Evolutionary conservation across 2,797 vertebrate genomes (phyloP).

Genomic region (Rhinella marina): DNA sequence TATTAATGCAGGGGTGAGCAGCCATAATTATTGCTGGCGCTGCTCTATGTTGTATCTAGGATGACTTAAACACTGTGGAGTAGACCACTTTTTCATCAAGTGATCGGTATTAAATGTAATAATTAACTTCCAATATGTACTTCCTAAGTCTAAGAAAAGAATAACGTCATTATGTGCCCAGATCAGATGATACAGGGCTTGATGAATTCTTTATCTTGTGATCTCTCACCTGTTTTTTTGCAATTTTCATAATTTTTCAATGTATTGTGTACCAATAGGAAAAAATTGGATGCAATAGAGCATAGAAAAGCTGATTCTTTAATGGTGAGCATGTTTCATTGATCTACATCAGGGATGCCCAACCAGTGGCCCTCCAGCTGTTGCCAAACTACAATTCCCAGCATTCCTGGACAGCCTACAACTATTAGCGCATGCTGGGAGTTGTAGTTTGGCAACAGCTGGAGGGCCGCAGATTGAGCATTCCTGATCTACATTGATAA

Average conservation of each 20-base stretch:
- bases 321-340: neutral
- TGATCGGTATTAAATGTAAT: conserved; percentile 68
- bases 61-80: conserved; percentile 78
- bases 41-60: conserved; percentile 75
- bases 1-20: conserved; percentile 81
- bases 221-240: neutral
- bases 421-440: too few species aligned
- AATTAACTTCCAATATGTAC: conserved; percentile 24
- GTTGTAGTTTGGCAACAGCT: too few species aligned
- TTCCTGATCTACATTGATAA: neutral
- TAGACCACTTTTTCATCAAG: conserved; percentile 77
- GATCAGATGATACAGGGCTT: neutral
- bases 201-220: neutral
- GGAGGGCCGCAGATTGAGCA: too few species aligned
- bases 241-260: neutral
- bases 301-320: neutral
- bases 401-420: too few species aligned
- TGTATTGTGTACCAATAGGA: neutral
- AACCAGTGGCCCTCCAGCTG: too few species aligned
- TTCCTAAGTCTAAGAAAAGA: neutral
- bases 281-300: neutral
- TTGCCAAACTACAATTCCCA: too few species aligned
- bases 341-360: too few species aligned
- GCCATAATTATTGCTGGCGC: conserved; percentile 81
- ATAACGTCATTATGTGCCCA: conserved; percentile 27